Evolutionary conservation across 2,797 vertebrate genomes (phyloP).

Genomic region (Petrocephalus sullivani): DNA sequence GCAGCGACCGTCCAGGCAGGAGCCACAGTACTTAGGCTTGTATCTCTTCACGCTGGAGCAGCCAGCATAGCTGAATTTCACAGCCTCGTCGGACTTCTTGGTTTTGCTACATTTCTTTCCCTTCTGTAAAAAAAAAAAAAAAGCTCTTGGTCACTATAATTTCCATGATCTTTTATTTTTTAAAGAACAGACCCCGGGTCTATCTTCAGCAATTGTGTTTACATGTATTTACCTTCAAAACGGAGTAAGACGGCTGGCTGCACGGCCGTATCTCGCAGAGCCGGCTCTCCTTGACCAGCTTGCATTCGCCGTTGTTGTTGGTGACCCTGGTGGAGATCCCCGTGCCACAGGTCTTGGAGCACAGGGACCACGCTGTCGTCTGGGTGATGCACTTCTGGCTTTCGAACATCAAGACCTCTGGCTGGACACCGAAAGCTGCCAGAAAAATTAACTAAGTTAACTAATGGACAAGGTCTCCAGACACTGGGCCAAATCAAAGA

Average conservation of each 20-base stretch:
- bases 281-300: conserved; percentile 73
- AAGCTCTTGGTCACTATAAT: not conserved
- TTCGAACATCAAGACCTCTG: conserved; percentile 50
- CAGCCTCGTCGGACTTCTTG: conserved; percentile 57
- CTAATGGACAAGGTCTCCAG: not conserved
- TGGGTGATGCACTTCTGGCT: conserved; percentile 70
- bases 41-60: conserved; percentile 77
- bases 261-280: conserved; percentile 81
- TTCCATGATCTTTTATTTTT: not conserved
- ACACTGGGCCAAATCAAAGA: not conserved
- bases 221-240: conserved; percentile 63
- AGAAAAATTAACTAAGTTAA: not conserved
- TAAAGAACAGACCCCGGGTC: not conserved
- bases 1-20: conserved; percentile 74
- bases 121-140: conserved; percentile 59
- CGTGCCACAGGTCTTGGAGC: conserved; percentile 77
- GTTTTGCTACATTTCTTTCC: conserved; percentile 74
- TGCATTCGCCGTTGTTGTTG: conserved; percentile 73
- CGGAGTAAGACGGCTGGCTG: conserved; percentile 52
- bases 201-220: not conserved
- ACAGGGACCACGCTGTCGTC: conserved; percentile 81
- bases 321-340: conserved; percentile 75
- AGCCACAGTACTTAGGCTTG: conserved; percentile 74
- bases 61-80: conserved; percentile 65
- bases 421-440: conserved; percentile 62